Base-by-base conservation (phyloP, 1,140 invertebrate genomes). In the Eupeodes corollae region DNA sequence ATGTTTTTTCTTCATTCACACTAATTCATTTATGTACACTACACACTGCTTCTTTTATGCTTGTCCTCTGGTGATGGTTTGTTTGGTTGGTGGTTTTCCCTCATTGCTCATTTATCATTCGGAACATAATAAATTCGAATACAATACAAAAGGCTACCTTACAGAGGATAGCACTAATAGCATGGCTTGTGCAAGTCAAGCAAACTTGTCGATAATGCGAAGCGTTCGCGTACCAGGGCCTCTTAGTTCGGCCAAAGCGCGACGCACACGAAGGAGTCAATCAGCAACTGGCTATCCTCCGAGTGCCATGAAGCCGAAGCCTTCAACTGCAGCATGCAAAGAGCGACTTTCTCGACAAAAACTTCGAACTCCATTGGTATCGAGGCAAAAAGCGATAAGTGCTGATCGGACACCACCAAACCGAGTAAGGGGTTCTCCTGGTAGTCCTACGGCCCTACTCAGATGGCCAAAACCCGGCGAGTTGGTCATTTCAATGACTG, bases 401-500 rank as follows among this genome's bases (percentile, higher is more conserved):
- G 64, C 64, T 14, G 64, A 67, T 51, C 60, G 64, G 9, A 54
- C 58, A n/a, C 48, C 56, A 44, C 56, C 52, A 14, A 26, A 26
- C 21, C 3, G 21, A 26, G 9, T 10, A 45, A 44, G 12, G 32
- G 19, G 38, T 8, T 53, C 49, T 5, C n/a, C 38, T 26, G 45
- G 46, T 10, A 58, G 78, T 5, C 70, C 69, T 53, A 70, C 71
- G 3, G 71, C 75, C 44, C 59, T 79, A 21, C 50, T 80, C 31
- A 67, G 79, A 46, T 72, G 71, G 40, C 78, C 79, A 6, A 70
- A 74, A 44, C 65, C 72, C 45, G 78, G 78, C 30, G 78, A 80
- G 63, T 71, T 77, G 51, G 78, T 75, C 1, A 67, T 80, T 16
- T 80, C 78, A 31, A 73, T 79, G 62, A 70, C 70, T 50, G 78